Evolutionary conservation across 2,113 vertebrate species (phyloP), one percentile per base, ranked within the genome.

Genomic region (Stomatorhinus ivindoensis): DNA sequence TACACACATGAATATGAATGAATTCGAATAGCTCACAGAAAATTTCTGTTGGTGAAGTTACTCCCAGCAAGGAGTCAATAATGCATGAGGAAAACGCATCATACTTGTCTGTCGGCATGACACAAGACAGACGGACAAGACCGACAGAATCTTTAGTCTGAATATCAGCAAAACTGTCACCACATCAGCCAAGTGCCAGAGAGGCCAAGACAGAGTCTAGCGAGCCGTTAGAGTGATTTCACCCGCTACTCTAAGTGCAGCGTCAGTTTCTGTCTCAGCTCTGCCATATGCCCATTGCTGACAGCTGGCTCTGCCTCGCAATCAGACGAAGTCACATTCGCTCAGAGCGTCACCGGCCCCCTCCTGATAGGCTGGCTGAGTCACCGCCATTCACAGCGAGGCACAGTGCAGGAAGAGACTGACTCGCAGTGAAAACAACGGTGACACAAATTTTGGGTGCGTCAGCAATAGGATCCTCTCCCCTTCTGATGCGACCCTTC

Each of bases 231-330:
- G 6, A 55, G 87, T 42, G 91, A 93, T 91, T 89, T 92, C 92
- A 92, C 93, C 90, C 91, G 91, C 90, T 73, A 92, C 87, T 89
- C 89, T 90, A 88, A 89, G 91, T 91, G 92, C 86, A 91, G 91
- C 8, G 39, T 51, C 89, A 92, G 92, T 90, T 91, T 92, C 90
- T 88, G 90, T 91, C 91, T 90, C 92, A 92, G 92, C 91, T 55
- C 89, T 76, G 88, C 89, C 90, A 88, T 61, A n/a, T 85, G 89
- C 92, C 87, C 91, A 88, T 90, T 27, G 35, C 87, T 44, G 55
- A 87, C 86, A 89, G 46, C 91, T 88, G 76, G 76, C 27, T 88
- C 90, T 69, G 92, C 91, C 93, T 87, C 91, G 89, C 90, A 90
- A 93, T 69, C 82, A 50, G 39, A 83, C 73, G 35, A 88, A 89